Percentiles rank a stretch among this genome's conserved stretches.
Evolutionary conservation across 2,888 invertebrate species (phyloP).

Genomic region (Heliconius ethilla): DNA sequence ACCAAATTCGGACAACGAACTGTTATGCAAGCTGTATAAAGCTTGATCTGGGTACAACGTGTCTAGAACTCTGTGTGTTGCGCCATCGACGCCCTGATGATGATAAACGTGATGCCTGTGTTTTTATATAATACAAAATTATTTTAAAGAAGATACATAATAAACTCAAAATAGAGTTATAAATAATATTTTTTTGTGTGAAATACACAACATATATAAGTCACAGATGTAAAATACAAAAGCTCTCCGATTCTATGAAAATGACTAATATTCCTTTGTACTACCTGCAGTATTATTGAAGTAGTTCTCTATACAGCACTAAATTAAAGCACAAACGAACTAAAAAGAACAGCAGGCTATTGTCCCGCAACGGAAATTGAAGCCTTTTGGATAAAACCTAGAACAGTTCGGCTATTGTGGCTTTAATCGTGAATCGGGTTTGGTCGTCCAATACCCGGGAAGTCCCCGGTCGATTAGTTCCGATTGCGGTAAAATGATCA

Average conservation of each 20-base stretch:
- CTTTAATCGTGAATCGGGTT: constrained; percentile 40
- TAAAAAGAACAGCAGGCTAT: constrained; percentile 38
- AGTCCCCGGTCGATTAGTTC: constrained; percentile 43
- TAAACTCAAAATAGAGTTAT: not conserved
- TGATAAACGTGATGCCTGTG: constrained; percentile 90
- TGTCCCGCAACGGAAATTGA: constrained; percentile 42
- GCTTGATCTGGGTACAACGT: constrained; percentile 88
- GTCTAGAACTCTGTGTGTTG: constrained; percentile 84
- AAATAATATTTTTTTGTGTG: too few species aligned
- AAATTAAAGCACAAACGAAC: constrained; percentile 37
- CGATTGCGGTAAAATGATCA: constrained; percentile 42
- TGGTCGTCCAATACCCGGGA: constrained; percentile 41
- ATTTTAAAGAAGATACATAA: not conserved
- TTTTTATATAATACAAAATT: not conserved
- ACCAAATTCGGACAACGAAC: constrained; percentile 88
- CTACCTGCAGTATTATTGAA: not conserved
- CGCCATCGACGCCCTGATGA: constrained; percentile 88
- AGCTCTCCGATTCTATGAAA: not conserved
- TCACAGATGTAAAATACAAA: not conserved
- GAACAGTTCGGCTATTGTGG: constrained; percentile 40
- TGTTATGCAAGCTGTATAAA: constrained; percentile 89
- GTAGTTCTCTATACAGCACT: constrained; percentile 28
- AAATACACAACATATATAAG: not conserved
- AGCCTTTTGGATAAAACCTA: constrained; percentile 40
- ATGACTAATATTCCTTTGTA: not conserved